Percentiles rank a stretch among this genome's conserved stretches.
These are phyloP conservation scores for Myripristis jacobus DNA, from an alignment of 2,797 vertebrate genomes.

Conservation along the genomic window DNA sequence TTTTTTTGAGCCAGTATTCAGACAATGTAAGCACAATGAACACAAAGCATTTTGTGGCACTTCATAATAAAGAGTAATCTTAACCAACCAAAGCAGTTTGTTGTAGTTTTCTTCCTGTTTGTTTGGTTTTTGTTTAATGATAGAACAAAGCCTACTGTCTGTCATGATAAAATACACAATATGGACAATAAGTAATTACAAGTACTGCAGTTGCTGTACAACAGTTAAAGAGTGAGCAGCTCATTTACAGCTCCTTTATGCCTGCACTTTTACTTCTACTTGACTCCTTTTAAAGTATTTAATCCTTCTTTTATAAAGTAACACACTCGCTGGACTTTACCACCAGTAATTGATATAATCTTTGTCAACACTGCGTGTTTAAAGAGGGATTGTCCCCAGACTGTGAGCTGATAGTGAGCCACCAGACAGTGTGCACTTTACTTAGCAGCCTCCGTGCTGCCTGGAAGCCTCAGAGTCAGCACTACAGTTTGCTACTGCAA, in stretches of 20 bases:
- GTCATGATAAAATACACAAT: slow-evolving; percentile 6
- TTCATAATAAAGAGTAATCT: slow-evolving; percentile 91
- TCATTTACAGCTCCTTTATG: slow-evolving; percentile 25
- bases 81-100: slow-evolving; percentile 77
- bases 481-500: slow-evolving; percentile 53
- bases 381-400: slow-evolving; percentile 56
- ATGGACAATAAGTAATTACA: neutral
- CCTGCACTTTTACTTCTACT: slow-evolving; percentile 10
- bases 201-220: neutral
- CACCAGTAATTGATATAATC: slow-evolving; percentile 58
- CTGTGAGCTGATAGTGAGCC: slow-evolving; percentile 54
- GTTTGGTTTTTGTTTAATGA: slow-evolving; percentile 46
- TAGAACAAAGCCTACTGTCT: slow-evolving; percentile 14
- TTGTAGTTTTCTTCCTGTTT: slow-evolving; percentile 65
- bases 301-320: slow-evolving; percentile 49
- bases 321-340: slow-evolving; percentile 55
- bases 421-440: slow-evolving; percentile 58
- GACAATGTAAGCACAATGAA: slow-evolving; percentile 91
- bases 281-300: slow-evolving; percentile 39
- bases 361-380: slow-evolving; percentile 75
- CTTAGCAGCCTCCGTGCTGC: slow-evolving; percentile 53
- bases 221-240: slow-evolving; percentile 15
- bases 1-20: slow-evolving; percentile 88
- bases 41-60: slow-evolving; percentile 90
- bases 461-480: slow-evolving; percentile 66